Conservation (phyloP, 35 echinoderm and acorn worm genomes). For the Anneissia japonica region DNA sequence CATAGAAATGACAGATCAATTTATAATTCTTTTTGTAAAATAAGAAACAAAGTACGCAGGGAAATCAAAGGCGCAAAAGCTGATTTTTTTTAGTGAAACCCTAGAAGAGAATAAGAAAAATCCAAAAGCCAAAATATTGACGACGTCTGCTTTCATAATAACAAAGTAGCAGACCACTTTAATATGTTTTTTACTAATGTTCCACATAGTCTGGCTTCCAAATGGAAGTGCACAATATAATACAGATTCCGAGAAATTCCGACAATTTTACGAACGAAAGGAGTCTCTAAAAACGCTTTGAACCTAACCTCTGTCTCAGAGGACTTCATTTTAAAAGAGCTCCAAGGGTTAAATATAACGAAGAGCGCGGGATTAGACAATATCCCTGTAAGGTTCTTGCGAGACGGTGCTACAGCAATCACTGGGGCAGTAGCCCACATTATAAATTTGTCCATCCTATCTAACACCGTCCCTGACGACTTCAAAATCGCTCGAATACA, state of each 20-base stretch:
- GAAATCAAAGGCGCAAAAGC: no score
- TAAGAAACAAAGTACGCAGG: no score
- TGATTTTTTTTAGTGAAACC: background rate
- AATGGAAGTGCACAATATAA: background rate
- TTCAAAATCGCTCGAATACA: background rate
- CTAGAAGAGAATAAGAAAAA: no score
- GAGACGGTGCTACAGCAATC: conserved; percentile 5
- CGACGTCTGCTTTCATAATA: no score
- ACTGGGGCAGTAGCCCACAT: background rate
- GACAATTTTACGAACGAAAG: background rate
- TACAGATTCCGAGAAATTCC: background rate
- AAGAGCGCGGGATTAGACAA: conserved; percentile 19
- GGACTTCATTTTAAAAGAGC: background rate
- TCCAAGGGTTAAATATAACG: background rate
- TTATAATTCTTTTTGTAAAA: no score
- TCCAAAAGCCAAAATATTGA: no score
- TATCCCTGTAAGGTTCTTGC: conserved; percentile 15
- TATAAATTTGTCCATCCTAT: conserved; percentile 19
- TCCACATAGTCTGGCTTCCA: background rate
- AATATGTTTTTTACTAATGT: background rate
- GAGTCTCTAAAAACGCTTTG: background rate
- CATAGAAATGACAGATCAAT: no score
- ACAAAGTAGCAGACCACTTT: no score
- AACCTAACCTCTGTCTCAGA: background rate
- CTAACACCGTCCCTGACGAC: background rate